Evolutionary conservation across 1,140 invertebrate genomes (phyloP).

Genomic region (Achroia grisella): DNA sequence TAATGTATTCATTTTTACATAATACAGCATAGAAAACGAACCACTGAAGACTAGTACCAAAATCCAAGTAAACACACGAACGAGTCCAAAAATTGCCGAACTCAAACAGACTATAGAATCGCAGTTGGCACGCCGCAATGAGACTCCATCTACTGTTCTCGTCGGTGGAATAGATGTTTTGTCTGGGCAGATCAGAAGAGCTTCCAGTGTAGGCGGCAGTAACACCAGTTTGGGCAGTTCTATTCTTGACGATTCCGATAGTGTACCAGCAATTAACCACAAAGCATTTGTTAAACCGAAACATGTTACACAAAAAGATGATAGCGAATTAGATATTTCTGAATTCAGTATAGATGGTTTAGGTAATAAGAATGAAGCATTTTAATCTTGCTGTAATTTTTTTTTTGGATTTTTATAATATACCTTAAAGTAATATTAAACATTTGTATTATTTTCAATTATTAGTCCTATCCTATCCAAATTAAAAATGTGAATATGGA

Average conservation of each 20-base stretch:
- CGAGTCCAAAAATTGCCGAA: conserved; percentile 63
- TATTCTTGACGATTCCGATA: conserved; percentile 61
- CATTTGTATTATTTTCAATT: not conserved
- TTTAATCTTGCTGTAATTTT: no score
- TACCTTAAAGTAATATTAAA: not conserved
- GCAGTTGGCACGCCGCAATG: conserved; percentile 50
- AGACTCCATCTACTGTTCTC: conserved; percentile 41
- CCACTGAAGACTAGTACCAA: conserved; percentile 32
- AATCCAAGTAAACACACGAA: conserved; percentile 30
- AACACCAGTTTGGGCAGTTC: conserved; percentile 64
- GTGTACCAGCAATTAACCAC: conserved; percentile 23
- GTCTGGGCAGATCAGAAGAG: conserved; percentile 24
- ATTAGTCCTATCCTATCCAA: no score
- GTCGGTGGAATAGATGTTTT: conserved; percentile 48
- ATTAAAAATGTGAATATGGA: no score
- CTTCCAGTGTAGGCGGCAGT: conserved; percentile 48
- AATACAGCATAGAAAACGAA: conserved; percentile 53
- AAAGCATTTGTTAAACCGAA: conserved; percentile 41
- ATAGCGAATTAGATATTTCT: conserved; percentile 66
- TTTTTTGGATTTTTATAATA: not conserved
- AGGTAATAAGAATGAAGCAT: conserved; percentile 36
- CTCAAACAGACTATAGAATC: conserved; percentile 59
- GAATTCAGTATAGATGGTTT: conserved; percentile 59
- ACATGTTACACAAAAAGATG: conserved; percentile 37
- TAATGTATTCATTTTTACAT: conserved; percentile 6